Evolutionary conservation across 2,888 invertebrate genomes (phyloP).

Genomic region (Chloromyia formosa): DNA sequence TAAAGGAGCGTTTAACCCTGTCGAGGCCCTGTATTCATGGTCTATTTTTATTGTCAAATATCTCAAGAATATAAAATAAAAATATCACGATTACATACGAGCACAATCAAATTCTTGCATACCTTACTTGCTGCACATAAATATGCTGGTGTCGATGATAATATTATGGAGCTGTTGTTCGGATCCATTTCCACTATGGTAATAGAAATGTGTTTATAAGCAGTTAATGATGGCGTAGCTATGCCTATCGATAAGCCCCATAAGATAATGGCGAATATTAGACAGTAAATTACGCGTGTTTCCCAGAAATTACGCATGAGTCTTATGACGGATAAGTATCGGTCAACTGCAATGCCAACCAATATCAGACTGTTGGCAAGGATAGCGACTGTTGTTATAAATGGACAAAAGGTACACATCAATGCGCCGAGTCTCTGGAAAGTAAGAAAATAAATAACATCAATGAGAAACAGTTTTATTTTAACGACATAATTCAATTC

Average conservation of each 20-base stretch:
- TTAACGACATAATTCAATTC: not conserved
- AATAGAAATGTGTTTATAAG: constrained; percentile 58
- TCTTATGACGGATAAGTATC: constrained; percentile 66
- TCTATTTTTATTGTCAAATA: too few species aligned
- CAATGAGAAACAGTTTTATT: not conserved
- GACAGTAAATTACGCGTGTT: constrained; percentile 60
- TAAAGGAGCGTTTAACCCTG: too few species aligned
- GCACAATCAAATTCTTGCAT: constrained; percentile 47
- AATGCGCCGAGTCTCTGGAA: constrained; percentile 64
- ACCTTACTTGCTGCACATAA: constrained; percentile 59
- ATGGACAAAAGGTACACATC: constrained; percentile 66
- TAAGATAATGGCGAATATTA: constrained; percentile 57
- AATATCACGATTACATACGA: too few species aligned
- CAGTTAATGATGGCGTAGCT: constrained; percentile 63
- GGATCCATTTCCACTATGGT: constrained; percentile 54
- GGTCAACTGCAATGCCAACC: constrained; percentile 67
- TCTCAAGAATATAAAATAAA: too few species aligned
- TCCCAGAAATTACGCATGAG: constrained; percentile 64
- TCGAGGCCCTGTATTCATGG: too few species aligned
- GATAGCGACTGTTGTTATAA: constrained; percentile 65
- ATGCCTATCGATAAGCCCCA: constrained; percentile 64
- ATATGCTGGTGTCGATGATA: constrained; percentile 47
- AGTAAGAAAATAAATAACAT: constrained; percentile 2
- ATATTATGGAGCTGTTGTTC: constrained; percentile 43
- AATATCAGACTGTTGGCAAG: constrained; percentile 67